Conservation (phyloP, 2,888 invertebrate species). For the Cantharis rufa region DNA sequence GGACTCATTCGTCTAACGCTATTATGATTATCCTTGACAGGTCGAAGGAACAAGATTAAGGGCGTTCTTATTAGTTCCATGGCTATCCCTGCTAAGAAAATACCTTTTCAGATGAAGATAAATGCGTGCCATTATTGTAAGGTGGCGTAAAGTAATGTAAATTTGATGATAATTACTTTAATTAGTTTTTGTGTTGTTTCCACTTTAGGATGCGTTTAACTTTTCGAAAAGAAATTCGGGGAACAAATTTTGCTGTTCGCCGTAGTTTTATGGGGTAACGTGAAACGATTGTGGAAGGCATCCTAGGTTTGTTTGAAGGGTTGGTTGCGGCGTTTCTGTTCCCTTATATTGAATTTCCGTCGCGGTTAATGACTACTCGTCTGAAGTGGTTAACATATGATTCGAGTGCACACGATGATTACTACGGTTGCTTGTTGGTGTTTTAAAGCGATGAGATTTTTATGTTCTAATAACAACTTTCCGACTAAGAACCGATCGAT, state of each 20-base stretch:
- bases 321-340: conserved; percentile 36
- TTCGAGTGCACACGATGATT: conserved; percentile 13
- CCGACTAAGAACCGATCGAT: conserved; percentile 3
- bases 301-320: conserved; percentile 37
- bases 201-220: background rate
- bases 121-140: background rate
- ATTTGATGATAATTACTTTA: background rate
- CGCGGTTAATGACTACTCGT: conserved; percentile 36
- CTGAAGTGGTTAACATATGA: conserved; percentile 37
- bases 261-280: background rate
- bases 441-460: background rate
- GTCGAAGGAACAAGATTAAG: conserved; percentile 44
- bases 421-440: conserved; percentile 3
- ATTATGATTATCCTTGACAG: conserved; percentile 57
- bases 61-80: conserved; percentile 41
- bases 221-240: background rate
- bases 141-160: conserved; percentile 1
- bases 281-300: conserved; percentile 8
- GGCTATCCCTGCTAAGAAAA: conserved; percentile 36
- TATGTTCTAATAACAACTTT: background rate
- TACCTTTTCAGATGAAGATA: conserved; percentile 14
- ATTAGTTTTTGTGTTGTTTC: background rate
- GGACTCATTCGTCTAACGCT: conserved; percentile 56
- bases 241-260: background rate
- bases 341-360: conserved; percentile 37